Percentiles rank a stretch among this genome's conserved stretches.
phyloP scores from a whole-genome alignment of 2,888 invertebrate species.

The Chydorus sphaericus region DNA sequence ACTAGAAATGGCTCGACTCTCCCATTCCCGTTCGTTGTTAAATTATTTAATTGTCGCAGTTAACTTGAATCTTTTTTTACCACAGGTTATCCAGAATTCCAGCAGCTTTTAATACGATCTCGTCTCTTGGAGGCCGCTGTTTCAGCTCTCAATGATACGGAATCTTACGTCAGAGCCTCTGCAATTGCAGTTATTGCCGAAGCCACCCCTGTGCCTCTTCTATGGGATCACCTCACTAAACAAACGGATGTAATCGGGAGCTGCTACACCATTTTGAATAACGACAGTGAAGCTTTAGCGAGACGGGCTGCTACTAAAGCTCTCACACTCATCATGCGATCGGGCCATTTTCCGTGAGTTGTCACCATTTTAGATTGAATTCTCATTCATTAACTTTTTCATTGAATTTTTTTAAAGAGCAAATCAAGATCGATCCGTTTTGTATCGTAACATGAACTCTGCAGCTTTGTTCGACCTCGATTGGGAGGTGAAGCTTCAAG shows the following conservation, averaged over 20 bases:
- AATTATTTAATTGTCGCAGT: background rate
- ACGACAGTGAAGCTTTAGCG: constrained; percentile 11
- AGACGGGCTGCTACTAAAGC: constrained; percentile 12
- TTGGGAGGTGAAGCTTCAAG: constrained; percentile 64
- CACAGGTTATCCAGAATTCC: constrained; percentile 62
- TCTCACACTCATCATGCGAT: background rate
- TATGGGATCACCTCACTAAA: constrained; percentile 43
- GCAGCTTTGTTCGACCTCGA: constrained; percentile 42
- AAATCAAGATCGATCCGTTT: background rate
- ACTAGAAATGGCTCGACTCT: constrained; percentile 24
- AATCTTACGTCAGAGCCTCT: constrained; percentile 59
- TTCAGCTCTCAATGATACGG: constrained; percentile 48
- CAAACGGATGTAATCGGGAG: background rate
- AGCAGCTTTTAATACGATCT: constrained; percentile 48
- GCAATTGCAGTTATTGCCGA: constrained; percentile 54
- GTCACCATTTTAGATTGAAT: too few relatives aligned
- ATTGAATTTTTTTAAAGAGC: background rate
- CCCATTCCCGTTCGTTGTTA: constrained; percentile 26
- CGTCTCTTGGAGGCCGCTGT: constrained; percentile 48
- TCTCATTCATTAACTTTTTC: background rate
- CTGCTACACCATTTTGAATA: background rate
- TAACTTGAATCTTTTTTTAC: constrained; percentile 19
- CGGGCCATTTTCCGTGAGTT: constrained; percentile 3
- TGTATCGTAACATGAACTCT: constrained; percentile 5
- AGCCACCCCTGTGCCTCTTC: constrained; percentile 44